Base-by-base conservation (phyloP, 1,140 invertebrate genomes). In the Polyergus mexicanus region DNA sequence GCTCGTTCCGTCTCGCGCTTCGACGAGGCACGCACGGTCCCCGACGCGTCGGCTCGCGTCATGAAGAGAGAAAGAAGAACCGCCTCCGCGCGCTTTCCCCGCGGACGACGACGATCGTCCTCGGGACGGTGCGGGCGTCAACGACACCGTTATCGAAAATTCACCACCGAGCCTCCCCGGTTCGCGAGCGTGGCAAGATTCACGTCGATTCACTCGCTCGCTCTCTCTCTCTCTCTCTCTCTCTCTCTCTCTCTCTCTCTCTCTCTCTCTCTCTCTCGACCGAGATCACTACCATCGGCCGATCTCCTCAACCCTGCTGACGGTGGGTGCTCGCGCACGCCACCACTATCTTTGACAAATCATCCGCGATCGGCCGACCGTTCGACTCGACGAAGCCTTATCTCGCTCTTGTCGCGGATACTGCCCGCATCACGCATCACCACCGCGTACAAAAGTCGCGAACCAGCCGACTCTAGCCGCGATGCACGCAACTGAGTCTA, bases 241-340 rank as follows among this genome's bases (percentile, higher is more conserved):
- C 72, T 54, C 41, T 54, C 22, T 51, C 56, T 84, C 13, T 66
- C 16, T 32, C 10, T 19, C n/a, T 68, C 13, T 47, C 10, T 68
- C 38, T 22, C 16, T 41, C 63, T 58, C 41, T 38, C 11, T 54
- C 28, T 60, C 56, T 62, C 22, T 63, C 38, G 44, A 51, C 16
- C 71, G 54, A 66, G 44, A 69, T 71, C 58, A 28, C 71, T 16
- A 85, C 54, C 28, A 71, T 78, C 65, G 76, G 71, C 75, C 32
- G 56, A 80, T 47, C 32, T 47, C 32, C 38, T 81, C 51, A 28
- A 44, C 65, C 74, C 63, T 47, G 62, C 51, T 84, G 13, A 88
- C 63, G 80, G 87, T 85, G 89, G 87, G 87, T 81, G 89, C 87
- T 86, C 89, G 76, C 84, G 89, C 89, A 91, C 89, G 60, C 80